phyloP scores from a whole-genome alignment of 2,113 vertebrate species.

The Hymenochirus boettgeri region DNA sequence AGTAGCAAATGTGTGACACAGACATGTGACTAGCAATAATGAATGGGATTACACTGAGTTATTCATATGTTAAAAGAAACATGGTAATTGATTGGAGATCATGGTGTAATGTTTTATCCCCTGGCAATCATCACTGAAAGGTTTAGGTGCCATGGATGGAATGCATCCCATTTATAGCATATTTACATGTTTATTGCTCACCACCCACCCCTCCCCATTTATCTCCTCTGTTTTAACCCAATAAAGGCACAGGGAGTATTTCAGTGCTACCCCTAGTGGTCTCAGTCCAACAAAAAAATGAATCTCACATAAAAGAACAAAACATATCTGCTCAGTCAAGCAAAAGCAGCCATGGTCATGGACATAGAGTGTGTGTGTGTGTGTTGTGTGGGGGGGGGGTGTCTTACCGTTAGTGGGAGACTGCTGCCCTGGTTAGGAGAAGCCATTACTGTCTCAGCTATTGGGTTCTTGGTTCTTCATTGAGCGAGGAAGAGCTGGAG shows the following conservation, averaged over 20 bases:
- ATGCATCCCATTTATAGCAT: constrained; percentile 47
- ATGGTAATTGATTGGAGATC: too few species aligned
- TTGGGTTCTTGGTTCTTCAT: constrained; percentile 80
- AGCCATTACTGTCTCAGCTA: constrained; percentile 74
- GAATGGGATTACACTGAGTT: too few species aligned
- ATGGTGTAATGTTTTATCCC: too few species aligned
- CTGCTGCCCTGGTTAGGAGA: constrained; percentile 79
- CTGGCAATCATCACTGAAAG: too few species aligned
- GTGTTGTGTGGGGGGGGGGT: background rate
- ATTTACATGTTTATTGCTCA: constrained; percentile 55
- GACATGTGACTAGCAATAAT: too few species aligned
- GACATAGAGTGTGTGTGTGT: background rate
- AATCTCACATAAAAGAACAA: background rate
- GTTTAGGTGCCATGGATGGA: too few species aligned
- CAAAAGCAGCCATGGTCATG: background rate
- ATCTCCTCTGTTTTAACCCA: constrained; percentile 47
- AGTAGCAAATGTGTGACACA: too few species aligned
- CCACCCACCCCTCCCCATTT: constrained; percentile 36
- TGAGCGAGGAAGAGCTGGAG: constrained; percentile 88
- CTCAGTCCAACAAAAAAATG: constrained; percentile 58
- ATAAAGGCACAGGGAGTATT: constrained; percentile 57
- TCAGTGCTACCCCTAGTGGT: constrained; percentile 83
- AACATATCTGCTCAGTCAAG: background rate
- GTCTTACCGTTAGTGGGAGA: constrained; percentile 76
- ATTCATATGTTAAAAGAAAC: too few species aligned